Percentiles rank a stretch among this genome's conserved stretches.
Evolutionary conservation across 2,888 invertebrate genomes (phyloP).

Genomic region (Eulithis prunata): DNA sequence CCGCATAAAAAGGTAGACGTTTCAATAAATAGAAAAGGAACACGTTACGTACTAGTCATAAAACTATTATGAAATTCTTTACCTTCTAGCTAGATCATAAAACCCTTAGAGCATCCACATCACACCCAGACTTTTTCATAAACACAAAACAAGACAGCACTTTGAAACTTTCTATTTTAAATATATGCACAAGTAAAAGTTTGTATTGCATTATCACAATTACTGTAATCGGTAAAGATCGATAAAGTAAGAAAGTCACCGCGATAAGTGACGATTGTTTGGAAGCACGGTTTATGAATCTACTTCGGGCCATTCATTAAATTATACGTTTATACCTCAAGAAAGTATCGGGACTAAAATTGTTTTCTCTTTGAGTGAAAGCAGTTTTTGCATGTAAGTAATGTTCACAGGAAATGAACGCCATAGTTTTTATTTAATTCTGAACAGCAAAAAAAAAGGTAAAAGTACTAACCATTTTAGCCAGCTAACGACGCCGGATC

Average conservation of each 20-base stretch:
- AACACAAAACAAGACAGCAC: constrained; percentile 56
- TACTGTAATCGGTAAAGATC: constrained; percentile 66
- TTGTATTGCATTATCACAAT: constrained; percentile 67
- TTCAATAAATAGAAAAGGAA: constrained; percentile 34
- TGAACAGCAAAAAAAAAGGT: constrained; percentile 30
- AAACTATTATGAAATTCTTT: constrained; percentile 37
- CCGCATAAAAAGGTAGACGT: constrained; percentile 25
- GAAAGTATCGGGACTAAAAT: constrained; percentile 73
- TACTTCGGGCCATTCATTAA: constrained; percentile 63
- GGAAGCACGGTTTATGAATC: constrained; percentile 50
- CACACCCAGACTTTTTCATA: constrained; percentile 42
- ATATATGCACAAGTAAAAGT: constrained; percentile 57
- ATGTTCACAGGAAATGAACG: constrained; percentile 48
- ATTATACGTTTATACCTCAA: constrained; percentile 71
- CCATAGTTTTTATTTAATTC: constrained; percentile 31
- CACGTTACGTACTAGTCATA: constrained; percentile 34
- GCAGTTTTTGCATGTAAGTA: constrained; percentile 52
- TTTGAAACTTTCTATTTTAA: constrained; percentile 59
- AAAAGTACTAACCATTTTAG: constrained; percentile 49
- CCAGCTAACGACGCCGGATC: constrained; percentile 60
- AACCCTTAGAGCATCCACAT: constrained; percentile 29
- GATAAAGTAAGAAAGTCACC: constrained; percentile 60
- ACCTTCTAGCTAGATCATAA: constrained; percentile 26
- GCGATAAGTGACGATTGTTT: constrained; percentile 63
- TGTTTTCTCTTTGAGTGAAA: constrained; percentile 69